These are phyloP conservation scores for Cossypha heuglini DNA, from an alignment of 2,797 vertebrate species.

Conservation along the genomic window DNA sequence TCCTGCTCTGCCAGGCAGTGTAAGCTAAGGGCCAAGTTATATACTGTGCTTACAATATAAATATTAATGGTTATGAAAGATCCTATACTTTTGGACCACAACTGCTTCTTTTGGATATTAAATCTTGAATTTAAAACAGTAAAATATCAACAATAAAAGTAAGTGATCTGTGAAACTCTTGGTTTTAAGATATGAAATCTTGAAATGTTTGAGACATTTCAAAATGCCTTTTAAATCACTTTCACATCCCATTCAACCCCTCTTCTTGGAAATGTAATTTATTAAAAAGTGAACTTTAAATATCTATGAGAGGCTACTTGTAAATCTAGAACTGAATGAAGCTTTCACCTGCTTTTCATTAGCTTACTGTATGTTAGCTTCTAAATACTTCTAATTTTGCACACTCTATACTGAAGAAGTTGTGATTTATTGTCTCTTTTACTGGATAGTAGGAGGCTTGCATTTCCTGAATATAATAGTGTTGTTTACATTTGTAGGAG, in stretches of 20 bases:
- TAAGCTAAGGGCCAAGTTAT: constrained; percentile 7
- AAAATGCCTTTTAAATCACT: neutral
- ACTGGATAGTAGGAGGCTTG: neutral
- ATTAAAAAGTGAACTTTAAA: constrained; percentile 52
- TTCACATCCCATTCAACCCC: neutral
- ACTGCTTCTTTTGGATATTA: neutral
- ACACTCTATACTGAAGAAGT: constrained; percentile 39
- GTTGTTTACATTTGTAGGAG: constrained; percentile 80
- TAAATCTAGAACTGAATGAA: constrained; percentile 46
- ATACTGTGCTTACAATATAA: neutral
- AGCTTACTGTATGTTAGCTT: constrained; percentile 59
- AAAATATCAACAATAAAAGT: neutral
- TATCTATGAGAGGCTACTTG: neutral
- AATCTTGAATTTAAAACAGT: constrained; percentile 2
- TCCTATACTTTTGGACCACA: neutral
- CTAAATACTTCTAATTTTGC: constrained; percentile 45
- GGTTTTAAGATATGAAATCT: neutral
- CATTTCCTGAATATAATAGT: neutral
- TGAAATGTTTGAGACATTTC: neutral
- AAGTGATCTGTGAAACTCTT: neutral
- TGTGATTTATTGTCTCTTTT: constrained; percentile 9
- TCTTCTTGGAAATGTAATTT: constrained; percentile 52
- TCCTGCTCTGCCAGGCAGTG: neutral
- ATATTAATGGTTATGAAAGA: neutral
- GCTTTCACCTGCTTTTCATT: constrained; percentile 58